Conservation (phyloP, 2,888 invertebrate species). For the Monochamus alternatus region DNA sequence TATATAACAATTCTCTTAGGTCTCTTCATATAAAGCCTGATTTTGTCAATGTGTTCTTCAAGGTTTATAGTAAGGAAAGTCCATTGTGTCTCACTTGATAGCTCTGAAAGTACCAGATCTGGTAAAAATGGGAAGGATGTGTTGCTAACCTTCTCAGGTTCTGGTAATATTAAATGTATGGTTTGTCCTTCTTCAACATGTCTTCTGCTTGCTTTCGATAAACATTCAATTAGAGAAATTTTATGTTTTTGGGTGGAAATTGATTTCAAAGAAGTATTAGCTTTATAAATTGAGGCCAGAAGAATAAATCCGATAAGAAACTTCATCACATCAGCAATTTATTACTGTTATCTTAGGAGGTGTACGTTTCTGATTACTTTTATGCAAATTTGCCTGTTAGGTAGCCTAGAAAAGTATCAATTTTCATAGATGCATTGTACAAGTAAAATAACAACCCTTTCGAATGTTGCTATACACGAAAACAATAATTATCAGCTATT, state of each 20-base stretch:
- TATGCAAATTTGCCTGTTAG: not conserved
- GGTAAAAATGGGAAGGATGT: not conserved
- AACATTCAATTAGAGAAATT: not conserved
- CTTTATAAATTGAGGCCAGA: not conserved
- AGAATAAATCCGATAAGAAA: not conserved
- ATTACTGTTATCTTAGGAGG: not conserved
- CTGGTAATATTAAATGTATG: not conserved
- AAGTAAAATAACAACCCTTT: not conserved
- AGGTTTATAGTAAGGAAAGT: not conserved
- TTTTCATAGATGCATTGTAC: not conserved
- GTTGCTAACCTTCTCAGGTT: not conserved
- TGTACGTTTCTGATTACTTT: not conserved
- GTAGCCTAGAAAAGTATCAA: not conserved
- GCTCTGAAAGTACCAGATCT: not conserved
- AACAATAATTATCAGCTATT: conserved; percentile 2
- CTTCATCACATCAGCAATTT: not conserved
- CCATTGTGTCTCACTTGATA: not conserved
- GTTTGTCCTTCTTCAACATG: not conserved
- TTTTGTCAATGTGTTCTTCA: not conserved
- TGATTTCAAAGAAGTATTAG: not conserved
- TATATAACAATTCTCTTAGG: not conserved
- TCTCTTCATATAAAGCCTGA: not conserved
- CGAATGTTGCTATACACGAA: not conserved
- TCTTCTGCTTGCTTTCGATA: not conserved
- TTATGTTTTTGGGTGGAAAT: not conserved